These are phyloP conservation scores for Exocentrus adspersus DNA, from an alignment of 2,888 invertebrate species.

Conservation along the genomic window DNA sequence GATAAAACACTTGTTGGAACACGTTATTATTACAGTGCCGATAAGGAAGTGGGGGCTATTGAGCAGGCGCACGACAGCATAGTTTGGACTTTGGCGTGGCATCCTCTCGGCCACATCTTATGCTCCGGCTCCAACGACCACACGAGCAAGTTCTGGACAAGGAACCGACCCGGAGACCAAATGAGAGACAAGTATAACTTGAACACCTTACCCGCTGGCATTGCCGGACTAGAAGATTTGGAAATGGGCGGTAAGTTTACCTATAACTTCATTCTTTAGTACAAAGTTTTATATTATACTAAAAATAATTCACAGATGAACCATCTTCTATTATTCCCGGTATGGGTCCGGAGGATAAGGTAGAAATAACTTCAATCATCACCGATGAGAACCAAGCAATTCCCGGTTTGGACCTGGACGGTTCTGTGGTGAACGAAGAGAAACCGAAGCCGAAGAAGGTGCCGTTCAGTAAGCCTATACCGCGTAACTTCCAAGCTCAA, in stretches of 20 bases:
- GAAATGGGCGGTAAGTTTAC: conserved; percentile 68
- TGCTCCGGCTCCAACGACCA: conserved; percentile 99
- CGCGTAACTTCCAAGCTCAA: conserved; percentile 95
- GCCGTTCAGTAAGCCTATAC: conserved; percentile 96
- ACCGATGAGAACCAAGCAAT: conserved; percentile 82
- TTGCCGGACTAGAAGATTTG: conserved; percentile 76
- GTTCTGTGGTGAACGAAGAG: conserved; percentile 70
- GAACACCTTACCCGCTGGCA: conserved; percentile 88
- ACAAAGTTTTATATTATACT: background rate
- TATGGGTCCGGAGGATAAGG: conserved; percentile 97
- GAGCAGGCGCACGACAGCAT: conserved; percentile 99
- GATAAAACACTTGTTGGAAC: background rate
- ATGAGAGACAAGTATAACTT: conserved; percentile 99
- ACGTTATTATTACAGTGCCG: conserved; percentile 72
- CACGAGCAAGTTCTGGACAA: conserved; percentile 98
- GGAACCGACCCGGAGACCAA: conserved; percentile 97
- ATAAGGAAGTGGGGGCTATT: conserved; percentile 97
- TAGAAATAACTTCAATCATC: conserved; percentile 81
- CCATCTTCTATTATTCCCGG: conserved; percentile 86
- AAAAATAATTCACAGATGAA: conserved; percentile 65
- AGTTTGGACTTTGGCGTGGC: conserved; percentile 99
- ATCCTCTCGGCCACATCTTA: conserved; percentile 97
- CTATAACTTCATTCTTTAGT: conserved; percentile 1
- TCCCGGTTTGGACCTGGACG: conserved; percentile 88
- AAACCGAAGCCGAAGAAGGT: conserved; percentile 83